A percentile compares a stretch with the other conserved stretches of the same genome.
Conservation (phyloP, 2,113 vertebrate species). For the Charadrius vociferus region DNA sequence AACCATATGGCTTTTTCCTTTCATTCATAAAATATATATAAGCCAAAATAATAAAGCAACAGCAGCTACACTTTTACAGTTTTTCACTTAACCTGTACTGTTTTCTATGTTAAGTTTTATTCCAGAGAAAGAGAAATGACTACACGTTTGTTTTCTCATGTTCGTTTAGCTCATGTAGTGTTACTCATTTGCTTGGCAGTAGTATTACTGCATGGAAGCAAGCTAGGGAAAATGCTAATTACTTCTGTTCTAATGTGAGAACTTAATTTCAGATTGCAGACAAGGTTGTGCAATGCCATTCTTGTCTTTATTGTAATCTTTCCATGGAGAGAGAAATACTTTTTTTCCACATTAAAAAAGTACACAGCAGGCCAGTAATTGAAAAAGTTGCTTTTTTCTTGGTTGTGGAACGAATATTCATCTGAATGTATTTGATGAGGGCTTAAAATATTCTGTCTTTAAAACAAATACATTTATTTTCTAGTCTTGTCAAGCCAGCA, state of each 20-base stretch:
- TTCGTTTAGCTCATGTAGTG: background rate
- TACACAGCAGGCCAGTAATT: background rate
- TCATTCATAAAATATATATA: conserved; percentile 5
- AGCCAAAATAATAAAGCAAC: background rate
- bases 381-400: conserved; percentile 7
- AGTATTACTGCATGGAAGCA: conserved; percentile 35
- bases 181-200: conserved; percentile 61
- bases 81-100: background rate
- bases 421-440: background rate
- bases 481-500: background rate
- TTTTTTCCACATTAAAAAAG: background rate
- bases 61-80: background rate
- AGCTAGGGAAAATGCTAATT: conserved; percentile 66
- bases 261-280: conserved; percentile 68
- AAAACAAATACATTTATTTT: background rate
- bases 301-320: conserved; percentile 55
- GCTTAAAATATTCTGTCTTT: conserved; percentile 12
- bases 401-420: background rate
- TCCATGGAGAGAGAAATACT: conserved; percentile 18
- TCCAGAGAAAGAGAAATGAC: background rate
- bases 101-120: background rate
- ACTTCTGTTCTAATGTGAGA: conserved; percentile 60
- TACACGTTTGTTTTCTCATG: background rate
- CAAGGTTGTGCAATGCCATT: conserved; percentile 52
- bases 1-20: conserved; percentile 25